Percentiles rank a stretch among this genome's conserved stretches.
Evolutionary conservation across 2,113 vertebrate species (phyloP).

Genomic region (Uropsilus gracilis): DNA sequence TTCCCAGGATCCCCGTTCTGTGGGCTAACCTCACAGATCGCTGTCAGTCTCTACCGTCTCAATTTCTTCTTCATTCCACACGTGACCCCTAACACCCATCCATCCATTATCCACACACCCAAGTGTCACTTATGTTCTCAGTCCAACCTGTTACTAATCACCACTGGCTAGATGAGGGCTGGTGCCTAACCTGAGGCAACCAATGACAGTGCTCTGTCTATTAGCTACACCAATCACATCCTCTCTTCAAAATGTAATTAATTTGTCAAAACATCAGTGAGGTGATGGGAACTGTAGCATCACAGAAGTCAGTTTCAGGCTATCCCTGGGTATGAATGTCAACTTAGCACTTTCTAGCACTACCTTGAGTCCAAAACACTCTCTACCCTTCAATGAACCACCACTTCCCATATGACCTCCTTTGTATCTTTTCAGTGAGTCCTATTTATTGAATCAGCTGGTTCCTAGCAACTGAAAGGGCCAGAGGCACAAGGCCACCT

Average conservation of each 20-base stretch:
- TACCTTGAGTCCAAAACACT: background rate
- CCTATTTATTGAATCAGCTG: background rate
- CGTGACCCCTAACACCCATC: too few species aligned
- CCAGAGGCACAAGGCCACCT: background rate
- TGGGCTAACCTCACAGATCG: too few species aligned
- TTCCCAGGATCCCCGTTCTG: too few species aligned
- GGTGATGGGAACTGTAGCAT: background rate
- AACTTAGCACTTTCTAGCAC: background rate
- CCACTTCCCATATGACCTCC: background rate
- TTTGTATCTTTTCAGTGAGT: background rate
- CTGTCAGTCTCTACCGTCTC: too few species aligned
- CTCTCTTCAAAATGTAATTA: background rate
- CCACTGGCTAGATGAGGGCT: background rate
- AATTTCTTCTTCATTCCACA: too few species aligned
- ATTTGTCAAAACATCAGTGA: background rate
- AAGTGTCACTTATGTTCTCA: background rate
- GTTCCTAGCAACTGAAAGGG: background rate
- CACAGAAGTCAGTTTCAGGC: background rate
- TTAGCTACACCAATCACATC: background rate
- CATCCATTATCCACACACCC: too few species aligned
- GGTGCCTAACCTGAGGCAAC: background rate
- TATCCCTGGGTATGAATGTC: background rate
- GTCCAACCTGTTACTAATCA: background rate
- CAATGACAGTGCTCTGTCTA: background rate
- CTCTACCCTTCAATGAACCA: rapidly evolving